A percentile compares a stretch with the other conserved stretches of the same genome.
Evolutionary conservation across 2,797 vertebrate species (phyloP).

Genomic region (Paramormyrops hopkinsi): DNA sequence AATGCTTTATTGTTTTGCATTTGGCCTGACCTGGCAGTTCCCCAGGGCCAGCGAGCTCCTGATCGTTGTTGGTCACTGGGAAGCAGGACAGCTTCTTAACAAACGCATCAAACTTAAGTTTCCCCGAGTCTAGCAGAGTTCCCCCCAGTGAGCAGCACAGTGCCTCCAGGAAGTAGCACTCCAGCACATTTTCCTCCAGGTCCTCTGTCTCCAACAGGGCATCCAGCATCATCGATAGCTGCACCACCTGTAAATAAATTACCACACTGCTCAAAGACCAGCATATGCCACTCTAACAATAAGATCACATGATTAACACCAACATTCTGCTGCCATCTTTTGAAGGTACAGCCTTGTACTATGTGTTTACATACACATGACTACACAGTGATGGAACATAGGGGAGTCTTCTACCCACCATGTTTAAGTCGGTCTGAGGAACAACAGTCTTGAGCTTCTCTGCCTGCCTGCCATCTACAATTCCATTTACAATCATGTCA

Average conservation of each 20-base stretch:
- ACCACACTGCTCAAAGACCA: conserved; percentile 22
- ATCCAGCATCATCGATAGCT: conserved; percentile 79
- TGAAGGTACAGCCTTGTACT: not conserved
- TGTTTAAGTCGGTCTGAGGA: conserved; percentile 89
- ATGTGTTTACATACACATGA: not conserved
- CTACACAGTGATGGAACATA: not conserved
- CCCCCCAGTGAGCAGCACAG: conserved; percentile 87
- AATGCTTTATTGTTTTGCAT: not conserved
- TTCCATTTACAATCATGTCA: conserved; percentile 80
- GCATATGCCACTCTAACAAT: not conserved
- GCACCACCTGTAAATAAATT: conserved; percentile 64
- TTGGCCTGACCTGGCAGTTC: conserved; percentile 77
- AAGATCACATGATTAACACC: not conserved
- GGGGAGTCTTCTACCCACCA: conserved; percentile 64
- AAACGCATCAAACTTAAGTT: conserved; percentile 75
- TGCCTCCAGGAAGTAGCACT: conserved; percentile 87
- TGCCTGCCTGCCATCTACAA: conserved; percentile 74
- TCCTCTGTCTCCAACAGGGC: conserved; percentile 61
- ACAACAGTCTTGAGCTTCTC: conserved; percentile 80
- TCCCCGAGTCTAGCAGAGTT: conserved; percentile 64
- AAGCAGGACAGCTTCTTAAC: conserved; percentile 75
- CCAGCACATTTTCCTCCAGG: conserved; percentile 64
- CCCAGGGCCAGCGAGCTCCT: conserved; percentile 66
- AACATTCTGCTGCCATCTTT: not conserved
- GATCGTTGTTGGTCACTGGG: conserved; percentile 54